phyloP scores from a whole-genome alignment of 2,797 vertebrate genomes.

The Tokudaia muenninki region DNA sequence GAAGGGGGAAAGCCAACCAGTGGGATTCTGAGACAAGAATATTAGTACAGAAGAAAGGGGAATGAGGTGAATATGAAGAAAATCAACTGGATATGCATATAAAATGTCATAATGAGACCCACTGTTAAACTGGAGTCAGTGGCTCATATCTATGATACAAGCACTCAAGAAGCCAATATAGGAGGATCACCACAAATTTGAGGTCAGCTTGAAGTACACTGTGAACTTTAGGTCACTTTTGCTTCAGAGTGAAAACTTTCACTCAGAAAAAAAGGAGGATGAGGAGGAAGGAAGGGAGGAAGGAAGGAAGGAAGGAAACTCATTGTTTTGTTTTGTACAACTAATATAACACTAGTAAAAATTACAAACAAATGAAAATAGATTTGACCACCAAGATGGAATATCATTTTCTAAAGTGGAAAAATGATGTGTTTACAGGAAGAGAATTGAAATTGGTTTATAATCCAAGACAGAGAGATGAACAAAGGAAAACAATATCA shows the following conservation, averaged over 20 bases:
- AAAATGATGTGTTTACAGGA: conserved; percentile 31
- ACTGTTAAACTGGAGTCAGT: not conserved
- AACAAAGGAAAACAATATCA: not conserved
- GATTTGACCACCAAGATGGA: not conserved
- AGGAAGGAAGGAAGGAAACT: not conserved
- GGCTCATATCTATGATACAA: not conserved
- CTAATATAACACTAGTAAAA: not conserved
- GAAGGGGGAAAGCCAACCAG: not conserved
- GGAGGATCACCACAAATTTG: not conserved
- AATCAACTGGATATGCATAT: not conserved
- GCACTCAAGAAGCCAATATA: not conserved
- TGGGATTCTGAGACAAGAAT: not conserved
- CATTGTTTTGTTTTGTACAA: not conserved
- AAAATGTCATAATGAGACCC: not conserved
- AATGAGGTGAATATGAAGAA: not conserved
- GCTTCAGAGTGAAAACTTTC: not conserved
- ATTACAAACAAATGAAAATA: not conserved
- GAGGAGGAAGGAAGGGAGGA: not conserved
- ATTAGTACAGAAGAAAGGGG: not conserved
- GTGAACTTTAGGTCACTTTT: not conserved
- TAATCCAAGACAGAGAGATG: not conserved
- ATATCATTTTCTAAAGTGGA: conserved; percentile 22
- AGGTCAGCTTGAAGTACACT: not conserved
- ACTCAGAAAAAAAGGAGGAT: not conserved
- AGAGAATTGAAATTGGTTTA: conserved; percentile 25